Evolutionary conservation across 2,113 vertebrate species (phyloP).

Genomic region (Odocoileus hemionus): DNA sequence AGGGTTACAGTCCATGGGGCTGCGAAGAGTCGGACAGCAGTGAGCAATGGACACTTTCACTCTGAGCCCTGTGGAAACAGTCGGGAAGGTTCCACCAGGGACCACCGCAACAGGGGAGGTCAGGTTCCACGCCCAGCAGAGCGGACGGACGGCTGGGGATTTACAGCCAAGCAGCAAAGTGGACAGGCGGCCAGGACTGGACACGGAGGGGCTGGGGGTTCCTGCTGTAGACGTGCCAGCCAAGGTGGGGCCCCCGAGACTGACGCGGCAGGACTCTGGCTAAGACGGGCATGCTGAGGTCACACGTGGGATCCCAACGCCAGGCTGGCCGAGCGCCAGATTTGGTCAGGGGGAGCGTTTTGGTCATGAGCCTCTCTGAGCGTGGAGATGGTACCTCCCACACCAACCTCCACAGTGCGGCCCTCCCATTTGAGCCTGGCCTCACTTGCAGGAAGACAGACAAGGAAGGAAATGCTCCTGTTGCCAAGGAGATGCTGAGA

Average conservation of each 20-base stretch:
- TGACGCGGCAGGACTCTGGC: no score
- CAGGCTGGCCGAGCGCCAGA: rapidly evolving
- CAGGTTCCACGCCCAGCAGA: no score
- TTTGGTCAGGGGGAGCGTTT: rapidly evolving
- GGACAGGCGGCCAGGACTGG: neutral
- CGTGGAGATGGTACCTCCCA: rapidly evolving
- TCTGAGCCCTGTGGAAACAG: rapidly evolving
- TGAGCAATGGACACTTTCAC: neutral
- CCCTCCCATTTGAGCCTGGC: rapidly evolving
- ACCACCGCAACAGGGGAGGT: rapidly evolving
- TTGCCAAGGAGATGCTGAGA: rapidly evolving
- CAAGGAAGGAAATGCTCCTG: rapidly evolving
- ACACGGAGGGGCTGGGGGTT: rapidly evolving
- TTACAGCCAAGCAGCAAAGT: no score
- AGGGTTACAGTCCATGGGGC: neutral
- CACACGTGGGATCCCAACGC: rapidly evolving
- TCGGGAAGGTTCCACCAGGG: rapidly evolving
- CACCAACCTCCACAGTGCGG: rapidly evolving
- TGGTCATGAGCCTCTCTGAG: no score
- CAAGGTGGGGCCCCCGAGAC: neutral
- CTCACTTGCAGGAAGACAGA: neutral
- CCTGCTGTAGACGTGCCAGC: rapidly evolving
- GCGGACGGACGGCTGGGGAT: neutral
- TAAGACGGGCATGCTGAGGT: rapidly evolving
- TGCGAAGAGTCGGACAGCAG: neutral